Conservation (phyloP, 2,888 invertebrate genomes). For the Ligdia adustata region DNA sequence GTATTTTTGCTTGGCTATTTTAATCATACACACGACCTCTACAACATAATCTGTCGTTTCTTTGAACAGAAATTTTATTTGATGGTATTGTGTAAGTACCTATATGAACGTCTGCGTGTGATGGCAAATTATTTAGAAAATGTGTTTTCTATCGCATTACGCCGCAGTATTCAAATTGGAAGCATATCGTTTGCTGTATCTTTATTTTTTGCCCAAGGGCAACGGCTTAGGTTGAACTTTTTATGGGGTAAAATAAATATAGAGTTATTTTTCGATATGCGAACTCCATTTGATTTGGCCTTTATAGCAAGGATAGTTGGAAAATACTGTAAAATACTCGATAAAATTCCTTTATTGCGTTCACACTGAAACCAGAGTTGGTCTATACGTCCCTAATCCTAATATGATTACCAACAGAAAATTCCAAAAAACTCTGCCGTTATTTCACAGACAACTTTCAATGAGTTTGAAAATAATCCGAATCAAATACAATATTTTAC, state of each 20-base stretch:
- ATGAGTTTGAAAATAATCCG: constrained; percentile 49
- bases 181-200: constrained; percentile 27
- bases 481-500: constrained; percentile 61
- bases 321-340: constrained; percentile 70
- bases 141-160: constrained; percentile 16
- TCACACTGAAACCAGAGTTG: constrained; percentile 63
- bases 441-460: constrained; percentile 40
- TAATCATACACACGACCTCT: constrained; percentile 1
- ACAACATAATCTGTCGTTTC: constrained; percentile 8
- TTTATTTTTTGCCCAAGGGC: constrained; percentile 35
- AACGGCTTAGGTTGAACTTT: constrained; percentile 48
- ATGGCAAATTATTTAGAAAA: constrained; percentile 14
- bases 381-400: constrained; percentile 61
- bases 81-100: constrained; percentile 10
- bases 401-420: constrained; percentile 43
- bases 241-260: constrained; percentile 56
- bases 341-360: constrained; percentile 70
- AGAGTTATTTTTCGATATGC: constrained; percentile 63
- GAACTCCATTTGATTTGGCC: constrained; percentile 70
- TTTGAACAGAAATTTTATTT: constrained; percentile 23
- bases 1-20: neutral
- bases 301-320: constrained; percentile 72
- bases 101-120: constrained; percentile 8
- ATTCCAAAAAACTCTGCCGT: constrained; percentile 20
- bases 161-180: constrained; percentile 27